A percentile compares a stretch with the other conserved stretches of the same genome.
These are phyloP conservation scores for Clavelina lepadiformis DNA, from an alignment of 23 tunicate genomes.

Conservation along the genomic window DNA sequence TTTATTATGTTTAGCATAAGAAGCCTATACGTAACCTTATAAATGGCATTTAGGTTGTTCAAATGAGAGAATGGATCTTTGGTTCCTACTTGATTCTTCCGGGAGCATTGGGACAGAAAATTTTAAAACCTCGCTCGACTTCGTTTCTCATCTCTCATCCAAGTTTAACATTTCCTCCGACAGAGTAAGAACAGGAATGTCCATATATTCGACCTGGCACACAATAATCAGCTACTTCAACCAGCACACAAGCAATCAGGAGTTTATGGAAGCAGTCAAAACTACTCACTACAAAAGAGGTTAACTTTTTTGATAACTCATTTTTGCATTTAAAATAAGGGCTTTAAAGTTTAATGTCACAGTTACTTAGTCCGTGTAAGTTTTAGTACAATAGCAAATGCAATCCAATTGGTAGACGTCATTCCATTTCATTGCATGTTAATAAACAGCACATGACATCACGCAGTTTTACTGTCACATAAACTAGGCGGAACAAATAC, in stretches of 20 bases:
- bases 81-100: constrained; percentile 20
- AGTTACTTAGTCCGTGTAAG: too few species aligned
- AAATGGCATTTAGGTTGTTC: constrained; percentile 9
- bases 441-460: too few species aligned
- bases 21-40: too few species aligned
- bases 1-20: too few species aligned
- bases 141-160: not conserved
- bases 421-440: too few species aligned
- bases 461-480: too few species aligned
- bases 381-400: too few species aligned
- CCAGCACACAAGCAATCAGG: constrained; percentile 13
- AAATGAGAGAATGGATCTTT: not conserved
- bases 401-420: too few species aligned
- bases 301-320: not conserved
- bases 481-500: constrained; percentile 14
- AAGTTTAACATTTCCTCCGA: constrained; percentile 5
- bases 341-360: too few species aligned
- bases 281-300: constrained; percentile 3
- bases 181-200: constrained; percentile 9
- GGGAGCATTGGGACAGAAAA: constrained; percentile 8
- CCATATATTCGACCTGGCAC: not conserved
- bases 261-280: not conserved
- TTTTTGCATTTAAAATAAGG: constrained; percentile 5
- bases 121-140: not conserved
- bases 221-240: constrained; percentile 7